Percentiles rank a stretch among this genome's conserved stretches.
phyloP scores from a whole-genome alignment of 2,797 vertebrate genomes.

The Acipenser ruthenus region DNA sequence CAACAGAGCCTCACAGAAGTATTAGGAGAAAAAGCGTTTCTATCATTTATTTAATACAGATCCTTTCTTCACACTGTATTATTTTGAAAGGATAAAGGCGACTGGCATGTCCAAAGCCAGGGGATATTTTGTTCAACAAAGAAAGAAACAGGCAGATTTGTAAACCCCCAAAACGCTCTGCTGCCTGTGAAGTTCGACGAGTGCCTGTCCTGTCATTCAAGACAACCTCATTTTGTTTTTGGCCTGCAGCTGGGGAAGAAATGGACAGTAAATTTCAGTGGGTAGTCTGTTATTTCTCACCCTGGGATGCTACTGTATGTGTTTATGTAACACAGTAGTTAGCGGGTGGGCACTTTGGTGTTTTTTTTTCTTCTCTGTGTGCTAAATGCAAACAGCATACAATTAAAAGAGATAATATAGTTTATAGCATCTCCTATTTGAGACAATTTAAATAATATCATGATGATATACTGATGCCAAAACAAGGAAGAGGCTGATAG shows the following conservation, averaged over 20 bases:
- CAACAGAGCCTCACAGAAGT: too few relatives aligned
- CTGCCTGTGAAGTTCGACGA: conserved; percentile 22
- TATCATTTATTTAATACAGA: too few relatives aligned
- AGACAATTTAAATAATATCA: conserved; percentile 2
- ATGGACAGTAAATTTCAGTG: conserved; percentile 43
- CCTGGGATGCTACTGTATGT: conserved; percentile 39
- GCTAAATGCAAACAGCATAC: conserved; percentile 36
- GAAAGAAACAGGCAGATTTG: too few relatives aligned
- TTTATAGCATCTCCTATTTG: not conserved
- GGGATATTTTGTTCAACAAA: too few relatives aligned
- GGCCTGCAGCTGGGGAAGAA: conserved; percentile 46
- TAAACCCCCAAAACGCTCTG: too few relatives aligned
- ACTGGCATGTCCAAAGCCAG: too few relatives aligned
- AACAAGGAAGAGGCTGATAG: not conserved
- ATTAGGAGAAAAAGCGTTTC: too few relatives aligned
- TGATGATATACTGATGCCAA: not conserved
- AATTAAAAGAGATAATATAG: conserved; percentile 37
- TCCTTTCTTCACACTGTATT: too few relatives aligned
- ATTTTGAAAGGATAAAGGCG: too few relatives aligned
- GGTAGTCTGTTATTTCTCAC: conserved; percentile 47
- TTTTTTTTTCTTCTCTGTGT: conserved; percentile 30
- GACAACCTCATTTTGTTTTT: conserved; percentile 41
- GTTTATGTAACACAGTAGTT: conserved; percentile 47
- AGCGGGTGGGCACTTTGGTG: conserved; percentile 25
- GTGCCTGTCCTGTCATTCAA: conserved; percentile 25